Conservation (phyloP, 2,797 vertebrate species). For the Cuniculus paca region DNA sequence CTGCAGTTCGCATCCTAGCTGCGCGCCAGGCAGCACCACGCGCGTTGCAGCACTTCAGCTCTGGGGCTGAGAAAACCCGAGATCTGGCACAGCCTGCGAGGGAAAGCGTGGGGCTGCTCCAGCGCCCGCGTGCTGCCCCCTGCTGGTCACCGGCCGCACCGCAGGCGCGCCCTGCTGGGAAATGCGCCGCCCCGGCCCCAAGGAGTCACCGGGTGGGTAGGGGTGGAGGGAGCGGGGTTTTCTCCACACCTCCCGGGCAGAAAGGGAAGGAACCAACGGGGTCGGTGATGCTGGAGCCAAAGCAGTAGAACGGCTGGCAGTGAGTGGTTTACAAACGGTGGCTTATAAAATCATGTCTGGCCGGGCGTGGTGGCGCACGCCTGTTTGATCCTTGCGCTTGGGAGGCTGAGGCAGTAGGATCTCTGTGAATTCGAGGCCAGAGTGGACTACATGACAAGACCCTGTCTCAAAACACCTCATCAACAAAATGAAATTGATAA, state of each 20-base stretch:
- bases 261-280: not conserved
- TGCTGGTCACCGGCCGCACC: not conserved
- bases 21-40: too few relatives aligned
- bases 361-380: too few relatives aligned
- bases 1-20: not conserved
- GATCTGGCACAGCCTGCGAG: not conserved
- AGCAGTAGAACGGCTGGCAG: not conserved
- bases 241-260: not conserved
- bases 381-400: accelerated
- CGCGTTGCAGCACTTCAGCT: not conserved
- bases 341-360: not conserved
- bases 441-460: not conserved
- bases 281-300: not conserved
- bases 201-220: not conserved
- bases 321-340: not conserved
- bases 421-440: not conserved
- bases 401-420: not conserved
- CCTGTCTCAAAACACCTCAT: not conserved
- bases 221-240: not conserved
- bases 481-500: not conserved
- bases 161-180: not conserved
- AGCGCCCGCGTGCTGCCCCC: conserved; percentile 19
- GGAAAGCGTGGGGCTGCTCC: too few relatives aligned
- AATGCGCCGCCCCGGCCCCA: not conserved
- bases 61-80: not conserved